Evolutionary conservation across 2,888 invertebrate genomes (phyloP).

Genomic region (Steinernema scapterisci): DNA sequence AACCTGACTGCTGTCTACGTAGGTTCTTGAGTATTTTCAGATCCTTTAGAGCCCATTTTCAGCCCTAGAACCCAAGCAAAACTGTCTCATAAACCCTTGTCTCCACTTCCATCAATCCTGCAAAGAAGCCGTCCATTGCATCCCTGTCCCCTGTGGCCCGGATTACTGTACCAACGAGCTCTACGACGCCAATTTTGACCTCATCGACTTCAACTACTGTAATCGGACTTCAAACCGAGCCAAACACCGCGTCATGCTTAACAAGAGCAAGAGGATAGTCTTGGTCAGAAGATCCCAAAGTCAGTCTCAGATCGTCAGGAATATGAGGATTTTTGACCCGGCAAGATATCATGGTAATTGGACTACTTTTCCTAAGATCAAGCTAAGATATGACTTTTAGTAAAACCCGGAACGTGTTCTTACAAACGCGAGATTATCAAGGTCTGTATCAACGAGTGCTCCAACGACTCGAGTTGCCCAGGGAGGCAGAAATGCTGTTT

Average conservation of each 20-base stretch:
- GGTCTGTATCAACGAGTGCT: slow-evolving; percentile 7
- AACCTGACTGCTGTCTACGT: slow-evolving; percentile 17
- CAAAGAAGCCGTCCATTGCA: slow-evolving; percentile 34
- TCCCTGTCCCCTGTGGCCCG: slow-evolving; percentile 13
- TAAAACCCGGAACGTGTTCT: slow-evolving; percentile 14
- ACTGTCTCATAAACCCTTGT: slow-evolving; percentile 37
- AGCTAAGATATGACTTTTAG: neutral
- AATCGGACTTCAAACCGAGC: neutral
- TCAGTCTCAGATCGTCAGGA: neutral
- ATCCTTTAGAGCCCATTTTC: neutral
- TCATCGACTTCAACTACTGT: slow-evolving; percentile 27
- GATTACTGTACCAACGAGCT: slow-evolving; percentile 27
- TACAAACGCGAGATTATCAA: slow-evolving; percentile 5
- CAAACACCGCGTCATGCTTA: neutral
- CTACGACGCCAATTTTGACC: slow-evolving; percentile 2
- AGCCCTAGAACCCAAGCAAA: slow-evolving; percentile 31
- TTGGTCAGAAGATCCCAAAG: slow-evolving; percentile 4
- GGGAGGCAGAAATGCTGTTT: slow-evolving; percentile 14
- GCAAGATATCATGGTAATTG: neutral
- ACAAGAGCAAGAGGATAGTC: slow-evolving; percentile 1
- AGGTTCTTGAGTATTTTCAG: neutral
- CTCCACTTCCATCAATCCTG: slow-evolving; percentile 33
- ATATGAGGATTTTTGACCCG: neutral
- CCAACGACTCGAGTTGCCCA: neutral
- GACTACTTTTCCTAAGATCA: neutral